Base-by-base conservation (phyloP, 2,797 vertebrate genomes). In the Sebastes wilsoni region DNA sequence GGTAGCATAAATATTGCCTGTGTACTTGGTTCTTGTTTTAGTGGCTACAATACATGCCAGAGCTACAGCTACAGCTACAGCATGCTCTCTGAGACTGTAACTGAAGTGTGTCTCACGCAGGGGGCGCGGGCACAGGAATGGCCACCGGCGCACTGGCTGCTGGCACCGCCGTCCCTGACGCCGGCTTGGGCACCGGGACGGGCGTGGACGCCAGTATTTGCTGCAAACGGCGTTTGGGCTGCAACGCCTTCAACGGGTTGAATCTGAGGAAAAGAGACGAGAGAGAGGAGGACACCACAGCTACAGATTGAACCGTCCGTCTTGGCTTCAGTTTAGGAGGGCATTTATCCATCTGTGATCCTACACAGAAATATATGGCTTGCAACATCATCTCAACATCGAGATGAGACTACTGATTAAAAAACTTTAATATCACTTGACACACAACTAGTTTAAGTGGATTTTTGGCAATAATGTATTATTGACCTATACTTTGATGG, bases 171-270 rank as follows among this genome's bases (percentile, higher is more conserved):
- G 77, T 52, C 75, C 79, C 90, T 8, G 73, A 66, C 36, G 38
- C 91, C 85, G 91, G 84, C 81, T 83, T 85, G 34, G 90, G 76
- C 64, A 77, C 92, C 59, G 90, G 91, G 79, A 79, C 76, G 72
- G 94, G 87, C 12, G 94, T 89, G 86, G 94, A 93, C 23, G 91
- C 81, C 90, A 95, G 82, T 85, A 94, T 95, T 93, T 95, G 95
- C 90, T 96, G 94, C 89, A 95, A 92, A 80, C 92, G 95, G 23
- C 92, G 95, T 94, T 96, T 96, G 89, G 95, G 94, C 92, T 96
- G 96, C 89, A 96, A 92, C 75, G 56, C 95, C 94, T 95, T 96
- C 93, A 96, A 90, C 68, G 96, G 95, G 94, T 96, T 96, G 94
- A 96, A 96, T 96, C 96, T 96, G 94, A 93, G 90, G 86, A 91